Conservation (phyloP, 2,888 invertebrate species). For the Pantelozetes paolii region DNA sequence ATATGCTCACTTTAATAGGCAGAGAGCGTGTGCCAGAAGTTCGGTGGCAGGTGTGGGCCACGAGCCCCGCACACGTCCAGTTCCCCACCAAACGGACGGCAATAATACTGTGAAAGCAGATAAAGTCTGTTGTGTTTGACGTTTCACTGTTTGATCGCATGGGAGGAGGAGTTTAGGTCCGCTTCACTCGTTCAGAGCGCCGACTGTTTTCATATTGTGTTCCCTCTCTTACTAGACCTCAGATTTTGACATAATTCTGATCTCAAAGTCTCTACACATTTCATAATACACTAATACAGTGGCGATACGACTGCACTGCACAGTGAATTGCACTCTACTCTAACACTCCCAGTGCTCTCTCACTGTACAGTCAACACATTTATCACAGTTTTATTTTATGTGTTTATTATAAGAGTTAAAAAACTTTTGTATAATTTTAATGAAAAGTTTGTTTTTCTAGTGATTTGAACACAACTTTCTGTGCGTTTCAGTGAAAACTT, state of each 20-base stretch:
- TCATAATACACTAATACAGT: not conserved
- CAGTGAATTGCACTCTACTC: too few relatives aligned
- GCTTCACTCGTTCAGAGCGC: slow-evolving; percentile 7
- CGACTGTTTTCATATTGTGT: slow-evolving; percentile 7
- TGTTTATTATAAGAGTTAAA: not conserved
- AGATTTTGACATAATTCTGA: slow-evolving; percentile 10
- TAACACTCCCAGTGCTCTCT: too few relatives aligned
- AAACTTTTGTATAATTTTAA: not conserved
- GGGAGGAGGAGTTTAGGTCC: slow-evolving; percentile 10
- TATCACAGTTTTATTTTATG: not conserved
- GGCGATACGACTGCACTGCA: too few relatives aligned
- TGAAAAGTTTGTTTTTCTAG: not conserved
- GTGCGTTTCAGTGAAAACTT: not conserved
- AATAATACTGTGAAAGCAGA: slow-evolving; percentile 6
- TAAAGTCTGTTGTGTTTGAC: slow-evolving; percentile 23
- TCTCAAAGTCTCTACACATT: not conserved
- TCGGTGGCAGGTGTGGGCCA: slow-evolving; percentile 25
- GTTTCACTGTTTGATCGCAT: not conserved
- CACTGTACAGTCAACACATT: not conserved
- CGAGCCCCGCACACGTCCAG: slow-evolving; percentile 17
- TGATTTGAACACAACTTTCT: not conserved
- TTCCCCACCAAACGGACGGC: slow-evolving; percentile 4
- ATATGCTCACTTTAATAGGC: slow-evolving; percentile 19
- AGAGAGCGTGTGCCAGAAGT: slow-evolving; percentile 22
- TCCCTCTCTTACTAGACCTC: not conserved